Conservation (phyloP, 1,140 invertebrate species). For the Trinorchestia longiramus region DNA sequence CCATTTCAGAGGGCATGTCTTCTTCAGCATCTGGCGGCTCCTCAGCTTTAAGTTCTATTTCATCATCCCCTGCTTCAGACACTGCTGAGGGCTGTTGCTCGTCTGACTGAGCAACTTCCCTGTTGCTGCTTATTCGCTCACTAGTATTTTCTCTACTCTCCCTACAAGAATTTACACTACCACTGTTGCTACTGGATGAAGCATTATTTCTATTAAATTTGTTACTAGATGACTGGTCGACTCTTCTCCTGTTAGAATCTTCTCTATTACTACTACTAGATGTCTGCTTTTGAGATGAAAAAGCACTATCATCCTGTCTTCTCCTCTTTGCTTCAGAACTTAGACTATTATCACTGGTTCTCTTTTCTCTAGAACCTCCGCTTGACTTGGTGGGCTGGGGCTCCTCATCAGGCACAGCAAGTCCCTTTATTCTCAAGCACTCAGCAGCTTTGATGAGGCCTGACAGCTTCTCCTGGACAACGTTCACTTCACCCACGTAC, state of each 20-base stretch:
- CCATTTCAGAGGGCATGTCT: conserved; percentile 13
- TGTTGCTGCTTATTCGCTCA: background rate
- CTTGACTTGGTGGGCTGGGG: conserved; percentile 17
- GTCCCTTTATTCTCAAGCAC: conserved; percentile 89
- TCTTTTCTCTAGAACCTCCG: conserved; percentile 44
- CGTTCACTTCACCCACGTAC: conserved; percentile 93
- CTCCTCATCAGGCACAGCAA: conserved; percentile 74
- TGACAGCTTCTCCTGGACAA: conserved; percentile 89
- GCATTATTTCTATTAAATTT: conserved; percentile 41
- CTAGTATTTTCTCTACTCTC: background rate
- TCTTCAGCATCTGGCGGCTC: background rate
- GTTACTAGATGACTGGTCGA: conserved; percentile 44
- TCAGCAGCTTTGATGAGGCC: conserved; percentile 89
- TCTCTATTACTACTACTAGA: conserved; percentile 20
- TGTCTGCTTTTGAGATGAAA: conserved; percentile 5
- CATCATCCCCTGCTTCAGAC: background rate
- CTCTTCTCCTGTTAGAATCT: conserved; percentile 2
- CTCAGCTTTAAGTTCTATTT: conserved; percentile 38
- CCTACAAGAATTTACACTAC: conserved; percentile 28
- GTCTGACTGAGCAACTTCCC: background rate
- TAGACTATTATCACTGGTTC: conserved; percentile 48
- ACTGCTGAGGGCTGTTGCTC: background rate
- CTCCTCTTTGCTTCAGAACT: conserved; percentile 19
- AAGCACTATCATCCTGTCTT: conserved; percentile 17
- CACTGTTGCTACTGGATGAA: conserved; percentile 6